A percentile compares a stretch with the other conserved stretches of the same genome.
Evolutionary conservation across 2,888 invertebrate genomes (phyloP).

Genomic region (Nebria salina): DNA sequence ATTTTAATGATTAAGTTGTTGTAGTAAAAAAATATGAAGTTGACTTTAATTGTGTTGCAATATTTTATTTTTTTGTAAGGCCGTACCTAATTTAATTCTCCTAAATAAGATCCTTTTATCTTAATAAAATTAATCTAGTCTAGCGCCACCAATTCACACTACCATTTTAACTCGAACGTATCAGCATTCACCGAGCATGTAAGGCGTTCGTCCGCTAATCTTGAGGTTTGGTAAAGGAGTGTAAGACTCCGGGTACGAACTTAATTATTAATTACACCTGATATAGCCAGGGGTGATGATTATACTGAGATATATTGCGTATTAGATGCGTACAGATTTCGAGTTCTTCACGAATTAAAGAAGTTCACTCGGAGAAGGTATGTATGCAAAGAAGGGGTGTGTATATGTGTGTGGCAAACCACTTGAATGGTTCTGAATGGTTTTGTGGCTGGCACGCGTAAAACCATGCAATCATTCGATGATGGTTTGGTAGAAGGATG

Average conservation of each 20-base stretch:
- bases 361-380: conserved; percentile 7
- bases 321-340: conserved; percentile 7
- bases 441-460: conserved; percentile 4
- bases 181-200: neutral
- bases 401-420: conserved; percentile 3
- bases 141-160: neutral
- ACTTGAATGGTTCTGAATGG: conserved; percentile 12
- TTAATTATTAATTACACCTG: conserved; percentile 42
- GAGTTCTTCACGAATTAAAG: conserved; percentile 4
- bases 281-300: conserved; percentile 19
- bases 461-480: neutral
- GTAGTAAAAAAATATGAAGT: no score
- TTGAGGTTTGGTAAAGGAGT: neutral
- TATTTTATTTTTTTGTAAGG: no score
- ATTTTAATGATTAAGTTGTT: no score
- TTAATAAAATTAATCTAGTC: neutral
- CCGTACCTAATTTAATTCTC: no score
- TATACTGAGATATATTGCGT: conserved; percentile 18
- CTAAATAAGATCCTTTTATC: no score
- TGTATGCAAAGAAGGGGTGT: neutral
- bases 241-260: conserved; percentile 2
- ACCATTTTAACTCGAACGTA: conserved; percentile 3
- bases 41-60: no score
- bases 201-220: conserved; percentile 1
- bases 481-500: neutral